Evolutionary conservation across 2,888 invertebrate species (phyloP).

Genomic region (Venustoraphidia nigricollis): DNA sequence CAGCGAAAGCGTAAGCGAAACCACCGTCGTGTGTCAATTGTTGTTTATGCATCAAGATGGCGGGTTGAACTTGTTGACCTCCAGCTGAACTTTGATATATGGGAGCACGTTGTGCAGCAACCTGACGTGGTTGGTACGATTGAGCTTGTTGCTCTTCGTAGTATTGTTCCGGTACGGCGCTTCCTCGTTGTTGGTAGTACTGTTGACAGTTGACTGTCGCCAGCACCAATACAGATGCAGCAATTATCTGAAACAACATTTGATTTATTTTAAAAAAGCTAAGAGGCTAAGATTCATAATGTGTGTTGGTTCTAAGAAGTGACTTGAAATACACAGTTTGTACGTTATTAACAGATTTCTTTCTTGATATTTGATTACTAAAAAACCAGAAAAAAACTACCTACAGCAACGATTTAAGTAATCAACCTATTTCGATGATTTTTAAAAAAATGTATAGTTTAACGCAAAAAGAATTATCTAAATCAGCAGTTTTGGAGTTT

Average conservation of each 20-base stretch:
- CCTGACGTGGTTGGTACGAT: constrained; percentile 7
- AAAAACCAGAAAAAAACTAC: too few species aligned
- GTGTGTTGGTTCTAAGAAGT: too few species aligned
- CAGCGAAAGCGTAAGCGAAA: constrained; percentile 51
- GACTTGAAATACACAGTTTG: too few species aligned
- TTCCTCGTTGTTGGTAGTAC: constrained; percentile 1
- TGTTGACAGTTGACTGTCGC: background rate
- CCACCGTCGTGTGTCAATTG: constrained; percentile 47
- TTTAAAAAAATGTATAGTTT: too few species aligned
- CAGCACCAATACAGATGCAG: background rate
- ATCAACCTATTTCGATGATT: too few species aligned
- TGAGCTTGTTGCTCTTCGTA: constrained; percentile 7
- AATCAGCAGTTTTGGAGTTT: too few species aligned
- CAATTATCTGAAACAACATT: background rate
- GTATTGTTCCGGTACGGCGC: constrained; percentile 12
- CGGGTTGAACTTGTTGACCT: constrained; percentile 26
- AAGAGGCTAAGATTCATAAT: background rate
- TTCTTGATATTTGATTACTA: too few species aligned
- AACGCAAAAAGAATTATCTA: too few species aligned
- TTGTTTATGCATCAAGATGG: constrained; percentile 46
- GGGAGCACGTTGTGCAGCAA: constrained; percentile 4
- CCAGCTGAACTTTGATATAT: constrained; percentile 14
- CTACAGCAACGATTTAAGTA: too few species aligned
- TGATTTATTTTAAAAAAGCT: background rate
- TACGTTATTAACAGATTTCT: too few species aligned